phyloP scores from a whole-genome alignment of 2,113 vertebrate species.

The Anarhynchus alexandrinus region DNA sequence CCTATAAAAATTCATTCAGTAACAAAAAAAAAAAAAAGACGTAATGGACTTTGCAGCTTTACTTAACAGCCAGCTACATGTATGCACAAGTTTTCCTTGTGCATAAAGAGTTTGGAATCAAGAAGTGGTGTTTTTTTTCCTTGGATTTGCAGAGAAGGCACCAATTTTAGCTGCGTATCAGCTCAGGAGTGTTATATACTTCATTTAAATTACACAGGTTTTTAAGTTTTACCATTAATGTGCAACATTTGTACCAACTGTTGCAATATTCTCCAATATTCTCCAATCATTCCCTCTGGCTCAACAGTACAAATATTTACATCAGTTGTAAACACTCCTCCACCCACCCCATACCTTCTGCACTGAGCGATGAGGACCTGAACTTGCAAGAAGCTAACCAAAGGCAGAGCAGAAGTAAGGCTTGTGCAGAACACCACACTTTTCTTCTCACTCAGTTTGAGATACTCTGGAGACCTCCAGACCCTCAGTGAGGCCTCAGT shows the following conservation, averaged over 20 bases:
- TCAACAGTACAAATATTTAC: constrained; percentile 41
- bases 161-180: constrained; percentile 45
- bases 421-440: neutral
- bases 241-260: neutral
- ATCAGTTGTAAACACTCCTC: constrained; percentile 35
- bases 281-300: constrained; percentile 14
- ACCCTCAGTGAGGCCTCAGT: neutral
- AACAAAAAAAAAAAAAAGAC: neutral
- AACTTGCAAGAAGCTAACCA: constrained; percentile 3
- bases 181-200: constrained; percentile 55
- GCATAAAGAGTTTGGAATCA: constrained; percentile 21
- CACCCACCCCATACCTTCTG: constrained; percentile 24
- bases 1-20: constrained; percentile 57
- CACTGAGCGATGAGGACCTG: neutral
- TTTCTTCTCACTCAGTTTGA: neutral
- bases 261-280: neutral
- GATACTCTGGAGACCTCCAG: neutral
- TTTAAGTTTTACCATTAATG: neutral
- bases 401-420: constrained; percentile 37
- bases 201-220: constrained; percentile 35
- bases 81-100: neutral
- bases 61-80: constrained; percentile 17
- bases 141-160: constrained; percentile 48
- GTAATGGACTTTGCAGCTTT: constrained; percentile 31
- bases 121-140: neutral